Evolutionary conservation across 2,797 vertebrate species (phyloP), one percentile per base, ranked within the genome.

Genomic region (Sus cebifrons): DNA sequence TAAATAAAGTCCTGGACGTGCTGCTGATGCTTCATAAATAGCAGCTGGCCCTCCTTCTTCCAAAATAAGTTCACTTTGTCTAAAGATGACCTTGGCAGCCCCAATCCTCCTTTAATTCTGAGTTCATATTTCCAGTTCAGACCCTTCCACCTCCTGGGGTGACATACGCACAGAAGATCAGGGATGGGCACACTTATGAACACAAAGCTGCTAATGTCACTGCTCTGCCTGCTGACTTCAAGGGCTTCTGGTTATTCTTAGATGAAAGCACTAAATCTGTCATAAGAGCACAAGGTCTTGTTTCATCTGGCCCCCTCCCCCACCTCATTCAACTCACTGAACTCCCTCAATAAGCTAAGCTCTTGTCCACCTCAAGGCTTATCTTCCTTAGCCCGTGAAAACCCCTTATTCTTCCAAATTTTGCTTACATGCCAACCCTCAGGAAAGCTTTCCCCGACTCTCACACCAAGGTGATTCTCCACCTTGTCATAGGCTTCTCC

Each of bases 261-360:
- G 52, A 86, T 78, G n/a, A 86, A 84, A 91, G 36, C 44, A 11
- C 71, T 70, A 67, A 54, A 54, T 86, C 64, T 85, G 77, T 49
- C 74, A 58, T 7, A 79, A 93, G 79, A 70, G 36, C 40, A 87
- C 27, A 75, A 60, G 49, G 60, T 20, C 27, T 65, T 44, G 29
- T 15, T 56, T 27, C 5, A 36, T 9, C n/a, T 56, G 40, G 49
- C n/a, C 56, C 49, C 17, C n/a, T 65, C 7, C 36, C 1, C 23
- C 1, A 29, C 11, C 18, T 68, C 40, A 18, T 15, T 58, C 11
- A 12, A n/a, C 60, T 16, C 18, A n/a, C 68, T 70, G n/a, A 67
- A 44, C 52, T 70, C 16, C 62, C 84, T 27, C 40, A 17, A 77
- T 0, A 40, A 29, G 29, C 18, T 20, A 68, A 71, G 52, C 64